Evolutionary conservation across 2,888 invertebrate species (phyloP), one percentile per base, ranked within the genome.

Genomic region (Gymnocheta viridis): DNA sequence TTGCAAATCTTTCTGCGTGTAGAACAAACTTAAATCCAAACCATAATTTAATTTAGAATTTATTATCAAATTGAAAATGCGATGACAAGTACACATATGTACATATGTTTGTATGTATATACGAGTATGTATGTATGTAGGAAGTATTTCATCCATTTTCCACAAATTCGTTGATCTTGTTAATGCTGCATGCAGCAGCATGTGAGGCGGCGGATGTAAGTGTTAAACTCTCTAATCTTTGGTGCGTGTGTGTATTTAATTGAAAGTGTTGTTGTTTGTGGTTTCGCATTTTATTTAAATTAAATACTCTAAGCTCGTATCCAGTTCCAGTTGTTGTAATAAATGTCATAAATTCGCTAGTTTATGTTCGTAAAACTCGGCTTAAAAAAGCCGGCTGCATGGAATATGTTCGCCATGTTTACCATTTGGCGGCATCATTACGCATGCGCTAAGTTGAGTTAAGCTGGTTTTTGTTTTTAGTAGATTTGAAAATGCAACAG

Each of bases 1-100:
- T 2, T 12, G 44, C 54, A 41, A 29, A 10, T 70, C 51, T 60
- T 32, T 10, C 35, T 64, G 62, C 27, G 74, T 41, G 51, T n/a
- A n/a, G n/a, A 32, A 58, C 6, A 72, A 29, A 17, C 3, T 44
- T 51, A 54, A 60, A 67, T 54, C 24, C 81, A 82, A 83, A 77
- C 49, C 56, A 86, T 86, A 86, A 86, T 86, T 87, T 86, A 81
- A 85, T 86, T 86, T 66, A 67, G 72, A 88, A 88, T 88, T 87
- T 88, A 87, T 87, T 86, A 82, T 82, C 86, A 86, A 87, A 87
- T 86, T 87, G 86, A 86, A 87, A 87, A 87, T 86, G 87, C 88
- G 87, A 86, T 87, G 88, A 89, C 88, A 89, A 86, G 86, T 74
- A 44, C 60, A n/a, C n/a, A n/a, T n/a, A n/a, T n/a, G n/a, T n/a